These are phyloP conservation scores for Rhineura floridana DNA, from an alignment of 2,113 vertebrate genomes.

Conservation along the genomic window DNA sequence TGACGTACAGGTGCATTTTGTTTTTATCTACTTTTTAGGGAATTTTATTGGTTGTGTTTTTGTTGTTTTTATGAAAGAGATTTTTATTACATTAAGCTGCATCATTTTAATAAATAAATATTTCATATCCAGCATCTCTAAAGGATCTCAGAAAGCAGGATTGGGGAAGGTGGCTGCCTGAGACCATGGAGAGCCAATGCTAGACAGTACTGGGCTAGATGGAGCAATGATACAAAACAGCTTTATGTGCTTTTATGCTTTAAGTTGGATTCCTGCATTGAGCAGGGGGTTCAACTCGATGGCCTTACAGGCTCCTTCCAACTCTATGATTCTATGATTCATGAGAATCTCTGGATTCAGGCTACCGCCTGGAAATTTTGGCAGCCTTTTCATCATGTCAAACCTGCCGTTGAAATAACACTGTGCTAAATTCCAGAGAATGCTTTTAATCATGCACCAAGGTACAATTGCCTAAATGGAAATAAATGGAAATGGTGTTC, in stretches of 20 bases:
- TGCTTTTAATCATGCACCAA: not conserved
- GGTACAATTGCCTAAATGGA: conserved; percentile 45
- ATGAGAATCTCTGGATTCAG: not conserved
- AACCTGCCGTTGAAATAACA: not conserved
- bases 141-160: not conserved
- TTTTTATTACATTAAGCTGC: too few relatives aligned
- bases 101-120: too few relatives aligned
- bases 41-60: too few relatives aligned
- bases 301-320: too few relatives aligned
- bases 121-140: not conserved
- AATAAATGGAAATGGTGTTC: conserved; percentile 39
- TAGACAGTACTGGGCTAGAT: not conserved
- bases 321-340: too few relatives aligned
- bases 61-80: too few relatives aligned
- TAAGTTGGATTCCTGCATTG: too few relatives aligned
- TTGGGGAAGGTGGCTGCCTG: not conserved
- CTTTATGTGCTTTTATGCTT: too few relatives aligned
- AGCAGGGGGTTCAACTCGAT: too few relatives aligned
- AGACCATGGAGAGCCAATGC: not conserved
- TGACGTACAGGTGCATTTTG: not conserved
- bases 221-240: not conserved
- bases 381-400: conserved; percentile 3
- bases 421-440: conserved; percentile 18
- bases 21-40: too few relatives aligned
- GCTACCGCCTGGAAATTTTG: not conserved